These are phyloP conservation scores for Lutjanus argentimaculatus DNA, from an alignment of 2,797 vertebrate species.

Conservation along the genomic window DNA sequence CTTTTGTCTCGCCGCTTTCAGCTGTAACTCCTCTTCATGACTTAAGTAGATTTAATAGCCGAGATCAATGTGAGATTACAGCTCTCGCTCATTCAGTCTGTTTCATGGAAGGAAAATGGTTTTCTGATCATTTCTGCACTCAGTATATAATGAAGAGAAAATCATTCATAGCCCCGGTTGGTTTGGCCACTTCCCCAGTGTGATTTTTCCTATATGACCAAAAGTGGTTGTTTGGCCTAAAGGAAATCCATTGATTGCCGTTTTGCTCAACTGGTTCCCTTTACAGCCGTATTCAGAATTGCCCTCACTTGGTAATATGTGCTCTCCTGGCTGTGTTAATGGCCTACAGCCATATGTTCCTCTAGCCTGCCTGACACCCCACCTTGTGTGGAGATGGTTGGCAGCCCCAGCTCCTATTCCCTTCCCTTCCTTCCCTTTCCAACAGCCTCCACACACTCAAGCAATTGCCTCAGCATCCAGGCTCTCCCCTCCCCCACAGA, in stretches of 20 bases:
- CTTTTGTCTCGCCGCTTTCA: constrained; percentile 21
- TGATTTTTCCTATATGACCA: constrained; percentile 39
- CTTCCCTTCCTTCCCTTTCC: constrained; percentile 64
- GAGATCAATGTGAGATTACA: constrained; percentile 60
- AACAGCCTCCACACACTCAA: constrained; percentile 73
- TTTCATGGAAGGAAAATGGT: constrained; percentile 43
- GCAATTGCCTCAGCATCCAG: constrained; percentile 75
- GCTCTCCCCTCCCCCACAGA: constrained; percentile 79
- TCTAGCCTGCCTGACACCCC: constrained; percentile 73
- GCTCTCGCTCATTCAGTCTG: constrained; percentile 37
- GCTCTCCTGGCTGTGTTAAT: constrained; percentile 72
- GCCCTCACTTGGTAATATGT: constrained; percentile 67
- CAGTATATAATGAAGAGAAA: constrained; percentile 30
- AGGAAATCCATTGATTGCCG: constrained; percentile 70
- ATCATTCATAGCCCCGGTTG: constrained; percentile 38
- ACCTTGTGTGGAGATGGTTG: constrained; percentile 78
- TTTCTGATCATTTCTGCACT: constrained; percentile 44
- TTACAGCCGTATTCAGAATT: constrained; percentile 53
- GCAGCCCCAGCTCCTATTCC: constrained; percentile 68
- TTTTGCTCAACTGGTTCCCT: constrained; percentile 68
- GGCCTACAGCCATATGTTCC: constrained; percentile 78
- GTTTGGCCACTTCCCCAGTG: constrained; percentile 22
- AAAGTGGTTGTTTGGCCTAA: constrained; percentile 51
- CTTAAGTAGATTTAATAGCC: constrained; percentile 58
- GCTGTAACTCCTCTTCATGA: constrained; percentile 43